Evolutionary conservation across 2,113 vertebrate species (phyloP), one percentile per base, ranked within the genome.

Genomic region (Platycercus adscitus): DNA sequence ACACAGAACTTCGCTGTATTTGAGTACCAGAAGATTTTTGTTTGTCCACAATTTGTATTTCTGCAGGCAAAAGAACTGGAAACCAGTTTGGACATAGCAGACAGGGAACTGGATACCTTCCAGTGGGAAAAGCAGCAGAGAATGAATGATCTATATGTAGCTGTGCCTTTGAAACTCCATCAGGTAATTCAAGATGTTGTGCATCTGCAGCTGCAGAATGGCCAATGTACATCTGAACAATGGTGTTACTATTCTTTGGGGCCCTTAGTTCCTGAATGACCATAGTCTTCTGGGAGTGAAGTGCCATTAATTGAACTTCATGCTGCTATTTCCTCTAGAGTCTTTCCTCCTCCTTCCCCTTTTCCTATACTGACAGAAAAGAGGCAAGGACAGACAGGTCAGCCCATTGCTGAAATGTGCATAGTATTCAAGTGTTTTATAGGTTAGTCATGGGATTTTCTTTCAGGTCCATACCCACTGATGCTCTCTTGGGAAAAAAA

Each of bases 121-220:
- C 98, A 99, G 78, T 97, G 98, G 85, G 99, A 99, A 97, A 99
- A 99, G 78, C 99, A 99, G 96, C 98, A 98, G 96, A 98, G 93
- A 73, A 90, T 99, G 33, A 99, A 99, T 29, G 98, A 99, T 24
- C 95, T 99, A 15, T 96, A 99, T 50, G 98, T 99, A 55, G 98
- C 97, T 61, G 98, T 99, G 41, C 98, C 99, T 29, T 96, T 99
- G 69, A 98, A 98, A 89, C 97, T 99, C n/a, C 98, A 99, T 78
- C 99, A 99, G 99, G 99, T 99, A 94, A 97, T 49, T 55, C 21
- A 65, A 69, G 60, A 72, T 35, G 17, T 10, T 72, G 31, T 63
- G 29, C 44, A 39, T 56, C 76, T 89, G 73, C 69, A 79, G 4
- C 7, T 84, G 70, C 56, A 89, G 86, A 61, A 41, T 53, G 15